Evolutionary conservation across 1,140 invertebrate species (phyloP).

Genomic region (Fopius arisanus): DNA sequence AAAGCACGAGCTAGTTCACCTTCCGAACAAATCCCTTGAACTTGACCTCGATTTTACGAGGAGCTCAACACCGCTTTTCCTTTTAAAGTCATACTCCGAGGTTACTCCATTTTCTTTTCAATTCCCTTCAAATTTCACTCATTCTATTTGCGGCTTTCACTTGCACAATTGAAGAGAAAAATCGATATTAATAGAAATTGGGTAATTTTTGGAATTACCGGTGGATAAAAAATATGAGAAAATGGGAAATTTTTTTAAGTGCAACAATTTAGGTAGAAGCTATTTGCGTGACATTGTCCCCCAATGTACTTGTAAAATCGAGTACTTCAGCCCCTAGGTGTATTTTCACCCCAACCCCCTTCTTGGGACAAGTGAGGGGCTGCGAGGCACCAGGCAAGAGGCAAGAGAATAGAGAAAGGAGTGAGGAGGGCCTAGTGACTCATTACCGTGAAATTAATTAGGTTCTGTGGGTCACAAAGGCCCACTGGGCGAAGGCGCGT

Average conservation of each 20-base stretch:
- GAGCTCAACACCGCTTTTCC: not conserved
- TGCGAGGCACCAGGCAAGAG: not conserved
- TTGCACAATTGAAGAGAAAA: no score
- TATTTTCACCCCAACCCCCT: not conserved
- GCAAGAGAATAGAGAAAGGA: not conserved
- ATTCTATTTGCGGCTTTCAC: no score
- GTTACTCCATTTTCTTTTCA: no score
- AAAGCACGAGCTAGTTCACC: not conserved
- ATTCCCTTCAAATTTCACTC: no score
- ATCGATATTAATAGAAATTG: no score
- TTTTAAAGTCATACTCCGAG: not conserved
- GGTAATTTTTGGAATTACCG: no score
- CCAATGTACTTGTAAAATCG: no score
- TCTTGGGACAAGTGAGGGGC: not conserved
- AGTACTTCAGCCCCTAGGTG: not conserved
- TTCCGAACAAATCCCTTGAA: conserved; percentile 5
- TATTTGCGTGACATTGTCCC: no score
- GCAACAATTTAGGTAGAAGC: no score
- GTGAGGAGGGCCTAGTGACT: conserved; percentile 40
- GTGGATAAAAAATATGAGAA: no score
- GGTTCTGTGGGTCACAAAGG: conserved; percentile 58
- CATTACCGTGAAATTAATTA: conserved; percentile 59
- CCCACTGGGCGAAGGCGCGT: conserved; percentile 41
- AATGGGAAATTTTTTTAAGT: no score
- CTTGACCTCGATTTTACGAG: not conserved